phyloP scores from a whole-genome alignment of 2,888 invertebrate species.

The Chydorus sphaericus region DNA sequence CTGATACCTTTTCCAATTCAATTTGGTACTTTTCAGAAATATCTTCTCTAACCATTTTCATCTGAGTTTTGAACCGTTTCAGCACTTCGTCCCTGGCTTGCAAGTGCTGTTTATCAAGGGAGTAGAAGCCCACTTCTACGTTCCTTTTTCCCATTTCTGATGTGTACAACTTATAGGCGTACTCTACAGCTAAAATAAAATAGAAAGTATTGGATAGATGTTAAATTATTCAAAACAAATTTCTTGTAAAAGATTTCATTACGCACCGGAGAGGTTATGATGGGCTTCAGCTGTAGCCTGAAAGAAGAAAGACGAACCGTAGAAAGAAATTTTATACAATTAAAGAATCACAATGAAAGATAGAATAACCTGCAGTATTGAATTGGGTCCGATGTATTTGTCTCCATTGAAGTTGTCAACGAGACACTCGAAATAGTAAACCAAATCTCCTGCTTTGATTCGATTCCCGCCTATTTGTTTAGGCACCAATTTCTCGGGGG shows the following conservation, averaged over 20 bases:
- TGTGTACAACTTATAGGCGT: too few relatives aligned
- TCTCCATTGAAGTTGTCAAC: constrained; percentile 95
- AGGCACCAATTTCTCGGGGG: constrained; percentile 78
- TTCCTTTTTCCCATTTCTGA: too few relatives aligned
- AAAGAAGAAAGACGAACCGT: constrained; percentile 14
- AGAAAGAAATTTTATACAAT: neutral
- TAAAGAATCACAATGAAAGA: too few relatives aligned
- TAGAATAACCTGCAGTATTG: constrained; percentile 85
- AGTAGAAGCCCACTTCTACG: constrained; percentile 68
- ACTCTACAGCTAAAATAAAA: too few relatives aligned
- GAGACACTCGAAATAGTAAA: constrained; percentile 96
- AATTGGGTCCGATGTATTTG: constrained; percentile 96
- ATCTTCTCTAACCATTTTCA: constrained; percentile 98
- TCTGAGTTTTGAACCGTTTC: constrained; percentile 59
- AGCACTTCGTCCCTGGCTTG: constrained; percentile 61
- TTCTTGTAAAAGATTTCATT: too few relatives aligned
- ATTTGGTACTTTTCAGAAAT: constrained; percentile 78
- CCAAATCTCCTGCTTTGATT: constrained; percentile 82
- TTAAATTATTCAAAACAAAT: too few relatives aligned
- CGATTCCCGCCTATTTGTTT: constrained; percentile 97
- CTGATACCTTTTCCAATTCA: constrained; percentile 59
- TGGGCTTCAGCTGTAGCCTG: too few relatives aligned
- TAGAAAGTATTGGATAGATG: too few relatives aligned
- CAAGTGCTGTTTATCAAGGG: constrained; percentile 71
- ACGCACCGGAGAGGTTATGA: constrained; percentile 64